Evolutionary conservation across 2,797 vertebrate species (phyloP), one percentile per base, ranked within the genome.

Genomic region (Thalassophryne amazonica): DNA sequence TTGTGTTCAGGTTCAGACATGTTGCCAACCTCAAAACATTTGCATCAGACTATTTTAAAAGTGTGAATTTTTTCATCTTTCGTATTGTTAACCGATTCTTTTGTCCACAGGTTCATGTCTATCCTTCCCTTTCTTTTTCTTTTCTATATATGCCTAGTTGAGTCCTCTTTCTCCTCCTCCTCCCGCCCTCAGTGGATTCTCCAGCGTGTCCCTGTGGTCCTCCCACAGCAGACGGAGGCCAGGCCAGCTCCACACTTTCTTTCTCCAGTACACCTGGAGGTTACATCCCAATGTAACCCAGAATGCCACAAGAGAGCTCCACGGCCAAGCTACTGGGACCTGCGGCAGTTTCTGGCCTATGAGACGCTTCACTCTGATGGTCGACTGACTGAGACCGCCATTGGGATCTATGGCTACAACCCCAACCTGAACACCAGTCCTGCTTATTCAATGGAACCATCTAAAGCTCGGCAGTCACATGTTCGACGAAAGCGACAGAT

Each of bases 281-380:
- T 98, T 55, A 81, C 81, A 4, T 95, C 95, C 3, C 60, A 88
- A 0, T 99, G 97, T 36, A 93, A 93, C 29, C 94, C 92, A 0
- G 91, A 92, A 7, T 99, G 97, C 81, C 97, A 98, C 83, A 94
- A 91, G 65, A 89, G 61, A 23, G 86, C 90, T 15, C 91, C 92
- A 0, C 76, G 83, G 10, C 95, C 91, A 0, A 94, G 88, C 17
- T 95, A 94, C 0, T 91, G 93, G 90, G 93, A 96, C 47, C 88
- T 93, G 63, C 91, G 88, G 35, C 71, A 73, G 9, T 87, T 95
- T 57, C 84, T 99, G 82, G 93, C 94, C 38, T 99, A 95, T 0
- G 95, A 99, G 81, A 99, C 97, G 0, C 89, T 99, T 24, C 91
- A 97, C 1, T 86, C 93, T 5, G 86, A 94, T 0, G 97, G 97